Evolutionary conservation across 2,797 vertebrate species (phyloP).

Genomic region (Melanotaenia boesemani): DNA sequence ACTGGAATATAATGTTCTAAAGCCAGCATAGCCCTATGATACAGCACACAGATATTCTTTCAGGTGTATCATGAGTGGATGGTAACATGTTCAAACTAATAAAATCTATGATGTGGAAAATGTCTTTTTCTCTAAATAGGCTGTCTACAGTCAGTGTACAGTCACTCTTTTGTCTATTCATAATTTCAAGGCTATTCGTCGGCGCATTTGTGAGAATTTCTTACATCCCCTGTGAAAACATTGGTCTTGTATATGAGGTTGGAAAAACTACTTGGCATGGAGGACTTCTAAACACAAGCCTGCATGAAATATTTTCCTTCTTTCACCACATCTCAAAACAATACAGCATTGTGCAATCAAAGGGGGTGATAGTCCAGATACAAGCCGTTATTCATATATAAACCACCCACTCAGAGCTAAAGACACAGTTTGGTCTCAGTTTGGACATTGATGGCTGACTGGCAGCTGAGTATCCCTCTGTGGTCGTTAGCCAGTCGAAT

Average conservation of each 20-base stretch:
- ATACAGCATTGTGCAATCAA: slow-evolving; percentile 63
- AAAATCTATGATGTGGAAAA: slow-evolving; percentile 17
- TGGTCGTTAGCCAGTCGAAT: slow-evolving; percentile 31
- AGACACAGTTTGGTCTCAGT: slow-evolving; percentile 53
- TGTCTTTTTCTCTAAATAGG: slow-evolving; percentile 23
- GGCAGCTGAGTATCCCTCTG: slow-evolving; percentile 62
- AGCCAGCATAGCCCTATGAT: not conserved
- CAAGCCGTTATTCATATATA: slow-evolving; percentile 53
- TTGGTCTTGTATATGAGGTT: slow-evolving; percentile 61
- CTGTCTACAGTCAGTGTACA: slow-evolving; percentile 35
- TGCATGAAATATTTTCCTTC: slow-evolving; percentile 52
- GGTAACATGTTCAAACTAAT: slow-evolving; percentile 28
- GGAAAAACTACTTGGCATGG: slow-evolving; percentile 56
- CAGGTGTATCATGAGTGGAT: slow-evolving; percentile 12
- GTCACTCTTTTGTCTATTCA: slow-evolving; percentile 65
- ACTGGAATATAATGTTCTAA: not conserved
- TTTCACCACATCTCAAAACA: slow-evolving; percentile 62
- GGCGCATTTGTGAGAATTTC: slow-evolving; percentile 47
- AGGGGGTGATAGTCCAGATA: slow-evolving; percentile 29
- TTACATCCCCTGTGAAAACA: slow-evolving; percentile 66
- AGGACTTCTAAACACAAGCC: slow-evolving; percentile 55
- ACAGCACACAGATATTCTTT: slow-evolving; percentile 6
- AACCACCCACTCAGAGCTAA: slow-evolving; percentile 45
- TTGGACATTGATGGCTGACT: slow-evolving; percentile 62
- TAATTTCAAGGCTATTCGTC: slow-evolving; percentile 33